A percentile compares a stretch with the other conserved stretches of the same genome.
phyloP scores from a whole-genome alignment of 1,140 invertebrate genomes.

The Alviniconcha marisindica region DNA sequence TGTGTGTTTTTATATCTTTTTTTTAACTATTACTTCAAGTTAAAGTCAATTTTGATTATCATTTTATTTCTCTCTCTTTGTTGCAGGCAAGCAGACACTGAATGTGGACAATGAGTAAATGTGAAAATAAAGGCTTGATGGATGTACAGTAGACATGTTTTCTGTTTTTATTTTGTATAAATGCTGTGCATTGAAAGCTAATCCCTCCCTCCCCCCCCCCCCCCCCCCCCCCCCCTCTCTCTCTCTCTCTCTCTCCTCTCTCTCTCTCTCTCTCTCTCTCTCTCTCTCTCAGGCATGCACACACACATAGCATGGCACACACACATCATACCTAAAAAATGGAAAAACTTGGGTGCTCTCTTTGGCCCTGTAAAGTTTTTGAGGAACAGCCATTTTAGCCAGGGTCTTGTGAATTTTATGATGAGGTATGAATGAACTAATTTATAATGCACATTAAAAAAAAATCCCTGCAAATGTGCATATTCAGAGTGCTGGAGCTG shows the following conservation, averaged over 20 bases:
- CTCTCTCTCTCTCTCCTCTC: background rate
- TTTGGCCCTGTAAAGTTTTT: background rate
- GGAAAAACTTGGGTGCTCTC: background rate
- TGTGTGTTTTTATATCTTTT: constrained; percentile 3
- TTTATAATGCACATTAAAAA: too few species aligned
- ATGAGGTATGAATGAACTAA: too few species aligned
- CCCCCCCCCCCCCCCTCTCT: background rate
- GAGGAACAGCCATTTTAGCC: background rate
- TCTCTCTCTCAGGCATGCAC: constrained; percentile 8
- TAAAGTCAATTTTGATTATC: background rate
- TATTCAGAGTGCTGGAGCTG: too few species aligned
- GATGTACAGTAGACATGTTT: background rate
- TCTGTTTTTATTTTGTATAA: background rate
- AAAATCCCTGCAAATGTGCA: too few species aligned
- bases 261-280: constrained; percentile 32
- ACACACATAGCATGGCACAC: background rate
- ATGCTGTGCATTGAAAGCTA: too few species aligned
- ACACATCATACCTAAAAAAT: background rate
- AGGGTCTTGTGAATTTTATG: too few species aligned
- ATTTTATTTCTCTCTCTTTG: constrained; percentile 44
- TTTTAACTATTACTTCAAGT: background rate
- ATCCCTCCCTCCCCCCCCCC: background rate
- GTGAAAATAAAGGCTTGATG: constrained; percentile 36
- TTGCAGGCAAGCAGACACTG: constrained; percentile 66
- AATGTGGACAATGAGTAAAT: constrained; percentile 69